These are phyloP conservation scores for Byasa hedistus DNA, from an alignment of 2,888 invertebrate species.

Conservation along the genomic window DNA sequence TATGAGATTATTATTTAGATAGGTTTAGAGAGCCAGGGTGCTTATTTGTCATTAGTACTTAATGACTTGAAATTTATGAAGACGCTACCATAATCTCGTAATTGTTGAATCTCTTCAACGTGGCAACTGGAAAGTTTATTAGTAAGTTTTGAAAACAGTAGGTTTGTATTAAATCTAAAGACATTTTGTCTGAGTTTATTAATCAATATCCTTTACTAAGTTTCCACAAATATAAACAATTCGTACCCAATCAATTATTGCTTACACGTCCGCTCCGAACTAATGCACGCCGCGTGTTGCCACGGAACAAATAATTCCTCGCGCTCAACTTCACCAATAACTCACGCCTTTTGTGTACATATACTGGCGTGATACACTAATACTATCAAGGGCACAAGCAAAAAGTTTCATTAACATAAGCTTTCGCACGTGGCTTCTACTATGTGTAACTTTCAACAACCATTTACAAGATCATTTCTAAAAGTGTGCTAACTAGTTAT, in stretches of 20 bases:
- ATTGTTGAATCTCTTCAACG: no score
- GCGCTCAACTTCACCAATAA: conserved; percentile 36
- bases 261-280: conserved; percentile 30
- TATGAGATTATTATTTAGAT: no score
- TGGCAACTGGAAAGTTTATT: no score
- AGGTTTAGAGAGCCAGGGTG: no score
- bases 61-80: no score
- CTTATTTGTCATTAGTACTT: no score
- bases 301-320: conserved; percentile 23
- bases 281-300: conserved; percentile 35
- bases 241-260: conserved; percentile 56
- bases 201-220: conserved; percentile 32
- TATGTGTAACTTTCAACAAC: background rate
- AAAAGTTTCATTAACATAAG: background rate
- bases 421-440: background rate
- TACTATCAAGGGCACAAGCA: conserved; percentile 2
- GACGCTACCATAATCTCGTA: no score
- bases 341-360: conserved; percentile 43
- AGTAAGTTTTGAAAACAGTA: no score
- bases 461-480: no score
- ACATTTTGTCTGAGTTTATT: no score
- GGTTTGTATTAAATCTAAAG: no score
- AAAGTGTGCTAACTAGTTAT: no score
- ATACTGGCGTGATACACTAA: conserved; percentile 39
- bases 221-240: conserved; percentile 42